A percentile compares a stretch with the other conserved stretches of the same genome.
Conservation (phyloP, 2,888 invertebrate genomes). For the Sepioteuthis lessoniana region DNA sequence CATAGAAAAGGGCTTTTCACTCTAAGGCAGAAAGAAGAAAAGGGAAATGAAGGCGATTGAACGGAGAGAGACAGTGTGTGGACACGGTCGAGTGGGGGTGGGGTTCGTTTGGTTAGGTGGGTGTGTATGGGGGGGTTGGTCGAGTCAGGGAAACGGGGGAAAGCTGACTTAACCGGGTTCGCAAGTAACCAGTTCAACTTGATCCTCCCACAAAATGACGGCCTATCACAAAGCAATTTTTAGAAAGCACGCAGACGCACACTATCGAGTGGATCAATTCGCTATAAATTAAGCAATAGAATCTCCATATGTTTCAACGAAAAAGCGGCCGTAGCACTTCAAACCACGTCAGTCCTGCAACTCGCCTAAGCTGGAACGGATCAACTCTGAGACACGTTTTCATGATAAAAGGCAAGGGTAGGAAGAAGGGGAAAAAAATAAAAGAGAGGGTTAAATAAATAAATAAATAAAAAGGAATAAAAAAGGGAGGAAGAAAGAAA, state of each 20-base stretch:
- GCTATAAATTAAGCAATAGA: constrained; percentile 20
- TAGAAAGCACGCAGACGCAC: neutral
- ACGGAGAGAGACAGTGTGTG: neutral
- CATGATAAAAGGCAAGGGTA: neutral
- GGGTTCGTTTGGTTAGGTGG: too few relatives aligned
- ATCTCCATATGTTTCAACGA: neutral
- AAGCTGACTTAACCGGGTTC: neutral
- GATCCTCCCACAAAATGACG: neutral
- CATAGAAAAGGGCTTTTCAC: too few relatives aligned
- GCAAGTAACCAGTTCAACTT: neutral
- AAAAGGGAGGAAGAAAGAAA: too few relatives aligned
- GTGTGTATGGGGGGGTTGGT: neutral
- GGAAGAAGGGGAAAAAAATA: too few relatives aligned
- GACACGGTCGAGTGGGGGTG: neutral
- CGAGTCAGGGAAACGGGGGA: neutral
- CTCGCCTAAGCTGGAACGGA: neutral
- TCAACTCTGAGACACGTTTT: neutral
- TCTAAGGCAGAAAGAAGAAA: too few relatives aligned
- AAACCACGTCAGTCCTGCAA: neutral
- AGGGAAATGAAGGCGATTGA: too few relatives aligned
- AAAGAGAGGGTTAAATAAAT: too few relatives aligned
- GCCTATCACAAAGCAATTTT: constrained; percentile 4
- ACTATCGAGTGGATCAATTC: neutral
- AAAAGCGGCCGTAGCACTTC: neutral
- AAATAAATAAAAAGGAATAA: too few relatives aligned